Percentiles rank a stretch among this genome's conserved stretches.
Conservation (phyloP, 2,888 invertebrate species). For the Apantesis nais region DNA sequence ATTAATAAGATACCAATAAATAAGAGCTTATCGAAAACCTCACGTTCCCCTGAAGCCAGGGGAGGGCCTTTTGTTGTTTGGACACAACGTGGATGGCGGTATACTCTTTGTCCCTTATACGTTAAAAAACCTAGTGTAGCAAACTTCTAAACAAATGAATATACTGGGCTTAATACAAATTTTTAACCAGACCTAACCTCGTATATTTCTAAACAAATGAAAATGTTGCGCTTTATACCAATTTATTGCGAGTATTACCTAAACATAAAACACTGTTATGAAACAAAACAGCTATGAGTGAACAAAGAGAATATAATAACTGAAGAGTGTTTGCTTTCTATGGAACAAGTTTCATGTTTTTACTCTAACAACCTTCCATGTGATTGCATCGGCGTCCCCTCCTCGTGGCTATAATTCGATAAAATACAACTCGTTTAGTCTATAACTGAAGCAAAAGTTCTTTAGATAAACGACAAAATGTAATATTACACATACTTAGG, state of each 20-base stretch:
- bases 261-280: neutral
- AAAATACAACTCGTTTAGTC: neutral
- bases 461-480: neutral
- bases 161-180: neutral
- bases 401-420: neutral
- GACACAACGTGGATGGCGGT: too few relatives aligned
- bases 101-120: too few relatives aligned
- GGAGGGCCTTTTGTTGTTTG: too few relatives aligned
- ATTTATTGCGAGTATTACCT: neutral
- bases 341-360: neutral
- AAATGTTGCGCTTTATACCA: neutral
- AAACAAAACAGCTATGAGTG: neutral
- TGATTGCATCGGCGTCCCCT: neutral
- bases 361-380: neutral
- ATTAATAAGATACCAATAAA: too few relatives aligned
- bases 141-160: neutral
- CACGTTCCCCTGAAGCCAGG: too few relatives aligned
- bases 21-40: too few relatives aligned
- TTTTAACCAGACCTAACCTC: too few relatives aligned
- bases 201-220: neutral
- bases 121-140: too few relatives aligned
- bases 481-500: neutral
- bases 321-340: neutral
- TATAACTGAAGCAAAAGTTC: neutral
- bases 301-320: neutral